These are phyloP conservation scores for Brachionus manjavacas DNA, from an alignment of 1,140 invertebrate genomes.

Conservation along the genomic window DNA sequence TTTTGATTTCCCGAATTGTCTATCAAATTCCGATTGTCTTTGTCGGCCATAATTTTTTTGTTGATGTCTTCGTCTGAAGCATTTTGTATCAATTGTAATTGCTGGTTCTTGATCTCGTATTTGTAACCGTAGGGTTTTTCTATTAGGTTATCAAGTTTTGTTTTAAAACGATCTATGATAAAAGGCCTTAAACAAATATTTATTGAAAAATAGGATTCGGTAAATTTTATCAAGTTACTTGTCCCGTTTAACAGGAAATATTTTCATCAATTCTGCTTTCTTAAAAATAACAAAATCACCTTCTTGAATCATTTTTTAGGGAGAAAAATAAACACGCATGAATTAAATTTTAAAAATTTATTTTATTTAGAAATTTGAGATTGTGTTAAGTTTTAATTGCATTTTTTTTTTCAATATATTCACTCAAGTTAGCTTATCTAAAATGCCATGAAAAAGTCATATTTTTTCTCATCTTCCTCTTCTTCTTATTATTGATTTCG, in stretches of 20 bases:
- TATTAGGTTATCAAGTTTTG: conserved; percentile 67
- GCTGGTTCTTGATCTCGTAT: conserved; percentile 65
- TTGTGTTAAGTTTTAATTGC: not conserved
- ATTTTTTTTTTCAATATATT: not conserved
- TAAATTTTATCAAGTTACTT: conserved; percentile 43
- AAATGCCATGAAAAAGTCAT: no score
- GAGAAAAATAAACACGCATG: not conserved
- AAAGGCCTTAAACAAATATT: conserved; percentile 45
- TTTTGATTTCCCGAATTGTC: conserved; percentile 81
- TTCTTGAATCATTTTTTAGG: conserved; percentile 45
- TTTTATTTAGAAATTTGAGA: not conserved
- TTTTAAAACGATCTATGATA: conserved; percentile 56
- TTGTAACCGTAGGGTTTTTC: conserved; percentile 71
- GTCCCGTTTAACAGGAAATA: conserved; percentile 48
- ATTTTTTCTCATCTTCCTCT: no score
- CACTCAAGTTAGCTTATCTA: no score
- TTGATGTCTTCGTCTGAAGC: not conserved
- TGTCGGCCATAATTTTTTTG: conserved; percentile 56
- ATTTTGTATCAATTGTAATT: conserved; percentile 24
- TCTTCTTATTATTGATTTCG: no score
- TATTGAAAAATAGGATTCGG: not conserved
- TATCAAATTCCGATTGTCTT: conserved; percentile 76
- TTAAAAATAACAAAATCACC: conserved; percentile 49
- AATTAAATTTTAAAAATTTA: not conserved
- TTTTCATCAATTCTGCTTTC: conserved; percentile 46